These are phyloP conservation scores for Dinomys branickii DNA, from an alignment of 2,113 vertebrate genomes.

Conservation along the genomic window DNA sequence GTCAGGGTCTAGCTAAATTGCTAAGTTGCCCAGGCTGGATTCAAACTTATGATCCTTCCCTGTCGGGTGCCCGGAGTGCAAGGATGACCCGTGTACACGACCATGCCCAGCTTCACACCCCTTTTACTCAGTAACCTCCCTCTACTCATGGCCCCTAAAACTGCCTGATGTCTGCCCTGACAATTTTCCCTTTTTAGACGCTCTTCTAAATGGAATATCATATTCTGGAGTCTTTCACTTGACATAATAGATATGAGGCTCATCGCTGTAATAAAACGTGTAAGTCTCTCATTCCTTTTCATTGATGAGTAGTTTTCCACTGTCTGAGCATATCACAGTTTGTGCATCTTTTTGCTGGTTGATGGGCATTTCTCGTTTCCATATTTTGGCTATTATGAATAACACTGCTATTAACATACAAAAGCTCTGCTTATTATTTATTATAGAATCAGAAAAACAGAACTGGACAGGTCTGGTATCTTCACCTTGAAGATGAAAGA, in stretches of 20 bases:
- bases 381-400: not conserved
- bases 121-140: not conserved
- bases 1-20: not conserved
- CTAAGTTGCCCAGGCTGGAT: not conserved
- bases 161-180: not conserved
- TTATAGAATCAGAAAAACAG: conserved; percentile 40
- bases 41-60: not conserved
- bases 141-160: not conserved
- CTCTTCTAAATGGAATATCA: conserved; percentile 7
- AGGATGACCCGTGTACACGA: not conserved
- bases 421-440: conserved; percentile 19
- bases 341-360: not conserved
- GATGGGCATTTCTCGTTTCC: not conserved
- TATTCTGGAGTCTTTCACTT: not conserved
- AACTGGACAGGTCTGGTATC: not conserved
- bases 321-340: not conserved
- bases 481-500: conserved; percentile 6
- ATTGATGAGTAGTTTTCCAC: not conserved
- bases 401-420: not conserved
- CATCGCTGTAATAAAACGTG: not conserved
- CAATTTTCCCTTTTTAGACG: not conserved
- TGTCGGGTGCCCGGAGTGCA: not conserved
- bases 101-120: not conserved
- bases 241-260: not conserved
- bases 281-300: not conserved